A percentile compares a stretch with the other conserved stretches of the same genome.
Evolutionary conservation across 1,140 invertebrate species (phyloP).

Genomic region (Drosophila pectinifera): DNA sequence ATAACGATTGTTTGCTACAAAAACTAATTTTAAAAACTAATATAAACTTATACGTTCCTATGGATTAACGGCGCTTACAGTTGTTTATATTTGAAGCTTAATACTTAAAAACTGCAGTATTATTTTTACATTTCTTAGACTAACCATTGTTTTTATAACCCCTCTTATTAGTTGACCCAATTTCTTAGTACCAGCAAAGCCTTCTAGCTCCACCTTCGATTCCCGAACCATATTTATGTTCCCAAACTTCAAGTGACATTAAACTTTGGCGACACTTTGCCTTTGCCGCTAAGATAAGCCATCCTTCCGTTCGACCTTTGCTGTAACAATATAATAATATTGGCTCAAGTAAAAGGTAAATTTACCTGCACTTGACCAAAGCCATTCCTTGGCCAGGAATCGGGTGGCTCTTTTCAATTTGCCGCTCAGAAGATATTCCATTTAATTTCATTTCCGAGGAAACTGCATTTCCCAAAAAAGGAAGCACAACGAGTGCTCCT

Average conservation of each 20-base stretch:
- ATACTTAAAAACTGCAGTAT: too few relatives aligned
- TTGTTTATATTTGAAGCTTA: not conserved
- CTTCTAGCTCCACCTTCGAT: constrained; percentile 2
- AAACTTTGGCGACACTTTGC: constrained; percentile 13
- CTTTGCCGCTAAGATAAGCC: constrained; percentile 7
- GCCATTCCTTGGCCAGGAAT: constrained; percentile 16
- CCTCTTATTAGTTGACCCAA: constrained; percentile 1
- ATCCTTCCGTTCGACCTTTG: constrained; percentile 3
- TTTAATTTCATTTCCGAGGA: constrained; percentile 67
- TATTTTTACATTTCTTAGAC: not conserved
- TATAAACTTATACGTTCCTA: not conserved
- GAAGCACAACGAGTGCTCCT: constrained; percentile 19
- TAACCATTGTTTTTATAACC: not conserved
- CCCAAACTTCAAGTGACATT: constrained; percentile 1
- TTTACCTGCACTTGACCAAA: constrained; percentile 41
- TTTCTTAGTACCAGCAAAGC: not conserved
- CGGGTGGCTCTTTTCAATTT: constrained; percentile 36
- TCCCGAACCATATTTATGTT: constrained; percentile 10
- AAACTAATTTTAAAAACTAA: too few relatives aligned
- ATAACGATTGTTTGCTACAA: too few relatives aligned
- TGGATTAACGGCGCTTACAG: not conserved
- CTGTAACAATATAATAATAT: constrained; percentile 37
- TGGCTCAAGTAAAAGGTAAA: constrained; percentile 34
- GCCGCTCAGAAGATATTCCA: constrained; percentile 42
- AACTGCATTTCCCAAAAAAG: constrained; percentile 53